A percentile compares a stretch with the other conserved stretches of the same genome.
These are phyloP conservation scores for Eulemur rubriventer DNA, from an alignment of 2,797 vertebrate species.

Conservation along the genomic window DNA sequence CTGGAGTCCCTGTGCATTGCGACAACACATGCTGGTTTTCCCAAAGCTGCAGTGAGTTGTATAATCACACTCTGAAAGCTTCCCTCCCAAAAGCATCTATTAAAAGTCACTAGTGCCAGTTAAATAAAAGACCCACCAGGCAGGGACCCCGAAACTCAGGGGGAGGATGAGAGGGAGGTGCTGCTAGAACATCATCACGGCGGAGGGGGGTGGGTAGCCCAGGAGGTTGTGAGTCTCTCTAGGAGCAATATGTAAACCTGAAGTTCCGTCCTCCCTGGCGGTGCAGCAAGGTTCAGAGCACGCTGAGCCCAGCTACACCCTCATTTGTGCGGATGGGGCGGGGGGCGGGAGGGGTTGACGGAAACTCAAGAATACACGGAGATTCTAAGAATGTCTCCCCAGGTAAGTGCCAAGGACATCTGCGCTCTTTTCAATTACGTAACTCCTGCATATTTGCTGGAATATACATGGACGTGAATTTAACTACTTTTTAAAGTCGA, in stretches of 20 bases:
- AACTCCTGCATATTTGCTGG: conserved; percentile 1
- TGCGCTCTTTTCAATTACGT: conserved; percentile 31
- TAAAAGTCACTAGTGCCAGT: not conserved
- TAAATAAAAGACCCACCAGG: not conserved
- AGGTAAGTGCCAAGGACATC: conserved; percentile 6
- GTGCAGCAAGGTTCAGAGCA: too few relatives aligned
- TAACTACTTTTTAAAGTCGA: not conserved
- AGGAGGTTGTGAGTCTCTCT: not conserved
- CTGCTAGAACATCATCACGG: not conserved
- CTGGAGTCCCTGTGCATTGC: conserved; percentile 30
- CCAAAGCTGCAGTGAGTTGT: conserved; percentile 63
- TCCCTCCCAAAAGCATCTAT: not conserved
- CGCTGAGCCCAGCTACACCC: not conserved
- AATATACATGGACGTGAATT: not conserved
- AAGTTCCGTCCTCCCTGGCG: not conserved
- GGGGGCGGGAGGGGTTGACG: not conserved
- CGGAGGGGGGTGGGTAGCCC: too few relatives aligned
- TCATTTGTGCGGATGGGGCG: not conserved
- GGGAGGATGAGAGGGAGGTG: not conserved
- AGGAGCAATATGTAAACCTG: not conserved
- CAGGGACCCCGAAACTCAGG: not conserved
- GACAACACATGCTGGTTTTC: not conserved
- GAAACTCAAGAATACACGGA: not conserved
- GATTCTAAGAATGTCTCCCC: not conserved
- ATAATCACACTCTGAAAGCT: not conserved